Base-by-base conservation (phyloP, 2,797 vertebrate genomes). In the Alauda arvensis region DNA sequence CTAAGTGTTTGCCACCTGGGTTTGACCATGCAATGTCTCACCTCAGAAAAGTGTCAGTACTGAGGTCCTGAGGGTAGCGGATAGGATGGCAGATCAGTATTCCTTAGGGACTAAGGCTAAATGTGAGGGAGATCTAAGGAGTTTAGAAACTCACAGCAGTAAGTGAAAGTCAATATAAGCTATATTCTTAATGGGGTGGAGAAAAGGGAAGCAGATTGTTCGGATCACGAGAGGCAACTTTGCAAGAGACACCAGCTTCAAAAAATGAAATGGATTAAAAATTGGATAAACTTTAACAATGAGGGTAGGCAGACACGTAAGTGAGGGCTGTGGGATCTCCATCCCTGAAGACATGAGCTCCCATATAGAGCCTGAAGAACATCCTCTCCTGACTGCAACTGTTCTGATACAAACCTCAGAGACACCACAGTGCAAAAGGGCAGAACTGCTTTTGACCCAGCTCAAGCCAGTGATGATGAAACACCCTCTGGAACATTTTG, bases 121-220 rank as follows among this genome's bases (percentile, higher is more conserved):
- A 45, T 72, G 15, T 3, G 1, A 59, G 25, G 17, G 42, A 71
- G 10, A 48, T 33, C 6, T 56, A 43, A 66, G 23, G 40, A 90
- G 80, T 59, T 85, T 48, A 61, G 40, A 25, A 87, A 23, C 9
- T 71, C 26, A 40, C 15, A 71, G 21, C 33, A 42, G 4, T 65
- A 75, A 80, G 34, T 40, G 55, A 83, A 88, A 74, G 69, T 77
- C 78, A 43, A 5, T 84, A 49, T 37, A 40, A 81, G 14, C n/a
- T 10, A 3, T 61, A 9, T 34, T 83, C 17, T 63, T 77, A 42
- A 39, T n/a, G 29, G 17, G 12, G 10, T 42, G 40, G 40, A 60
- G 12, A 57, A 68, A 15, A 24, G 25, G 37, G 25, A 80, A 39
- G 46, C 31, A 67, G 21, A 33, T 10, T 72, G 26, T 39, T 82